Evolutionary conservation across 1,140 invertebrate genomes (phyloP), one percentile per base, ranked within the genome.

Genomic region (Dendroctonus valens): DNA sequence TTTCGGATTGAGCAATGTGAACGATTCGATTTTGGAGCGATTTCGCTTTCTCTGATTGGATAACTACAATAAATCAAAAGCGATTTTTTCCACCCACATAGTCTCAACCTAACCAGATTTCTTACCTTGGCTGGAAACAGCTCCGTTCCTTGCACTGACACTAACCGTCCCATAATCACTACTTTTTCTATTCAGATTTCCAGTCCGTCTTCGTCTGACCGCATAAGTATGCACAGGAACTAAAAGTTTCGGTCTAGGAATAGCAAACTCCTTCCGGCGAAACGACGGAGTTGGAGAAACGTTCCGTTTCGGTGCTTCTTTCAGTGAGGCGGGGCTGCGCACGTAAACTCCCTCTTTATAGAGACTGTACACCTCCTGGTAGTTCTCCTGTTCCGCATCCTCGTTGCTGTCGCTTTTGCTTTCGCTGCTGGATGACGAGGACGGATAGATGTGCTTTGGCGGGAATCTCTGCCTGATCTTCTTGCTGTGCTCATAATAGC

Each of bases 171-270:
- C 53, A 41, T 41, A 55, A 55, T 15, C 41, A 41, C 68, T 66
- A 46, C 57, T 66, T 44, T 63, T 26, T 26, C 60, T 44, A 26
- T 65, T 68, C 9, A 87, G 77, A 80, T 88, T 89, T 6, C 91
- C 91, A n/a, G 91, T 92, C 62, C 90, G 82, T 58, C 91, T 81
- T 69, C 88, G 87, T 63, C 89, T 81, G 54, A 87, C 85, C 39
- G 89, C 91, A 77, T 93, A 93, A 3, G 91, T 91, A 80, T 93
- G 91, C 59, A 93, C 90, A 50, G 91, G 91, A 59, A 93, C 91
- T 72, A 93, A 91, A 63, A 93, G 83, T 75, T 91, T 89, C 11
- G 91, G 91, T 72, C 91, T 80, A 0, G 91, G 91, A 77, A 93
- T 93, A 48, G 85, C 83, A 79, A 93, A 93, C 68, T 89, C 7